A percentile compares a stretch with the other conserved stretches of the same genome.
These are phyloP conservation scores for Rhizoglyphus robini DNA, from an alignment of 1,140 invertebrate species.

Conservation along the genomic window DNA sequence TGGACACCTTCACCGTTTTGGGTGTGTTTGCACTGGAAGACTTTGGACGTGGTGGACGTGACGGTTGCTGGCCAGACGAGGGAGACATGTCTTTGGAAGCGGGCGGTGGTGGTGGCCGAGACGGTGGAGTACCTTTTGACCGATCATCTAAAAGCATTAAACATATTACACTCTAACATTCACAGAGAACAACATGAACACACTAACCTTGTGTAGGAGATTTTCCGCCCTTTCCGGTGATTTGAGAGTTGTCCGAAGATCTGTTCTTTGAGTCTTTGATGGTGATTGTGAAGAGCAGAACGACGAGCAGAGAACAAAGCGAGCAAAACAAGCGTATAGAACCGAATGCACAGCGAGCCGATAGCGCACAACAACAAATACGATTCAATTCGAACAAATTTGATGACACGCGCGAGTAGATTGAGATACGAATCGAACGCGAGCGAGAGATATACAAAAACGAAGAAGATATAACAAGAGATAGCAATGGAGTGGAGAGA, in stretches of 20 bases:
- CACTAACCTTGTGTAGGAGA: not conserved
- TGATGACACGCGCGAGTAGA: not conserved
- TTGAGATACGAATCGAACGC: not conserved
- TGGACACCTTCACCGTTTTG: not conserved
- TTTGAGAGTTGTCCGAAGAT: not conserved
- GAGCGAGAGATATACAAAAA: not conserved
- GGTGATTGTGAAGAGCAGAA: not conserved
- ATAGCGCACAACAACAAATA: not conserved
- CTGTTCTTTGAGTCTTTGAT: not conserved
- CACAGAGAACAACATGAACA: no score
- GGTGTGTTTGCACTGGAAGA: not conserved
- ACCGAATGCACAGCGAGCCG: not conserved
- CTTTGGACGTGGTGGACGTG: slow-evolving; percentile 24
- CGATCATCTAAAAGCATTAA: not conserved
- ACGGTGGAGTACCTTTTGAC: slow-evolving; percentile 18
- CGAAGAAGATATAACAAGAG: no score
- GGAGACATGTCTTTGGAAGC: no score
- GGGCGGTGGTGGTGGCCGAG: slow-evolving; percentile 23
- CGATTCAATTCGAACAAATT: not conserved
- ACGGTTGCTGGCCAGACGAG: slow-evolving; percentile 27
- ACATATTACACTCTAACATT: not conserved
- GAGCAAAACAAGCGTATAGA: not conserved
- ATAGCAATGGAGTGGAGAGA: not conserved
- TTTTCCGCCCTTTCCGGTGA: not conserved
- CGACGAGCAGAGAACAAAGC: not conserved